Conservation (phyloP, 1,140 invertebrate genomes). For the Drosophila fuyamai region DNA sequence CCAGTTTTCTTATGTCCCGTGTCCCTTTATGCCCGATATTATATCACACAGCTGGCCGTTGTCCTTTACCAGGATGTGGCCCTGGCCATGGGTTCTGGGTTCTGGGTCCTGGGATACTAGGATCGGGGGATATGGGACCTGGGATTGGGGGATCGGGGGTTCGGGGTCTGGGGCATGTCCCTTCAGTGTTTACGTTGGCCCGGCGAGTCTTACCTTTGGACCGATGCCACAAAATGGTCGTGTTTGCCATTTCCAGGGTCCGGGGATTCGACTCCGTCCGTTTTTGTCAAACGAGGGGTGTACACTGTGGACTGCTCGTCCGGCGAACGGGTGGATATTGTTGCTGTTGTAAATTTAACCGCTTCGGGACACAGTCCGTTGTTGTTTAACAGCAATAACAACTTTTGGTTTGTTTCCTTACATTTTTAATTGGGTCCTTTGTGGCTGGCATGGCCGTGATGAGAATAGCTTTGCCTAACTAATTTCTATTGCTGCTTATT, state of each 20-base stretch:
- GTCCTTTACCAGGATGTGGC: constrained; percentile 47
- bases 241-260: constrained; percentile 59
- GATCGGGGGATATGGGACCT: constrained; percentile 1
- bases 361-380: constrained; percentile 82
- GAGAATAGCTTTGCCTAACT: constrained; percentile 80
- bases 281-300: constrained; percentile 32
- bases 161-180: constrained; percentile 50
- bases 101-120: background rate
- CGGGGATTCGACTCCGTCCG: constrained; percentile 12
- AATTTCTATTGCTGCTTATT: constrained; percentile 83
- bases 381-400: constrained; percentile 83
- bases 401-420: constrained; percentile 83
- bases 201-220: constrained; percentile 64
- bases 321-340: constrained; percentile 44
- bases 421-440: constrained; percentile 84
- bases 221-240: constrained; percentile 78
- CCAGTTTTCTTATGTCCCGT: constrained; percentile 80
- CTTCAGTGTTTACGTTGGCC: constrained; percentile 68
- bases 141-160: background rate
- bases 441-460: constrained; percentile 71
- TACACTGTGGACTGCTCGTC: constrained; percentile 29
- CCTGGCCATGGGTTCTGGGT: constrained; percentile 23
- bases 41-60: constrained; percentile 75
- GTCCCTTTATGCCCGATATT: constrained; percentile 81
- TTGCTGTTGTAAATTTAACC: constrained; percentile 81